Conservation (phyloP, 2,888 invertebrate genomes). For the Drosophila pseudotakahashii region DNA sequence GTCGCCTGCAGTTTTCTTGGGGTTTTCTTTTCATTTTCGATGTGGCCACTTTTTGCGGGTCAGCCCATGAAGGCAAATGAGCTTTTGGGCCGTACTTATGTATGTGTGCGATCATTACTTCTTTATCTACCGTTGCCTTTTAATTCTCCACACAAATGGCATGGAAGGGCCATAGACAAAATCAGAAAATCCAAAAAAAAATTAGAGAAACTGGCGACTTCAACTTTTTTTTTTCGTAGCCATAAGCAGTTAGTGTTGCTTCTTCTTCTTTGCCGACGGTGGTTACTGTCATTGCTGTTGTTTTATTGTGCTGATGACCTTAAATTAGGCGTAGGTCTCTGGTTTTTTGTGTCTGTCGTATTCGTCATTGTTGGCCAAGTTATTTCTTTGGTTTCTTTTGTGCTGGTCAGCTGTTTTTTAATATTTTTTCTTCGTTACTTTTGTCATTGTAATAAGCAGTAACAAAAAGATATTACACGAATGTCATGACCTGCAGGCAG, state of each 20-base stretch:
- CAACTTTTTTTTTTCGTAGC: constrained; percentile 53
- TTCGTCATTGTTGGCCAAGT: constrained; percentile 46
- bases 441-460: constrained; percentile 64
- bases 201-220: constrained; percentile 65
- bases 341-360: constrained; percentile 36
- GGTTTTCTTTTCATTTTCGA: constrained; percentile 12
- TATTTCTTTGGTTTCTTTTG: constrained; percentile 39
- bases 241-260: constrained; percentile 26
- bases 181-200: constrained; percentile 43
- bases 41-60: constrained; percentile 34
- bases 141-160: constrained; percentile 67
- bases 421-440: constrained; percentile 28
- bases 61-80: constrained; percentile 31
- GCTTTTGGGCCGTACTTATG: constrained; percentile 15
- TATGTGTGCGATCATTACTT: constrained; percentile 31
- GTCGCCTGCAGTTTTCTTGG: neutral
- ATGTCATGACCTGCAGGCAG: constrained; percentile 41
- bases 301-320: constrained; percentile 82
- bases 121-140: constrained; percentile 68
- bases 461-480: constrained; percentile 48
- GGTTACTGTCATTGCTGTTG: constrained; percentile 52
- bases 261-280: constrained; percentile 41
- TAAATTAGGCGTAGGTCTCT: constrained; percentile 76
- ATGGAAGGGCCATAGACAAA: constrained; percentile 51
- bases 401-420: constrained; percentile 61